Percentiles rank a stretch among this genome's conserved stretches.
Conservation (phyloP, 2,888 invertebrate species). For the Noctua janthina region DNA sequence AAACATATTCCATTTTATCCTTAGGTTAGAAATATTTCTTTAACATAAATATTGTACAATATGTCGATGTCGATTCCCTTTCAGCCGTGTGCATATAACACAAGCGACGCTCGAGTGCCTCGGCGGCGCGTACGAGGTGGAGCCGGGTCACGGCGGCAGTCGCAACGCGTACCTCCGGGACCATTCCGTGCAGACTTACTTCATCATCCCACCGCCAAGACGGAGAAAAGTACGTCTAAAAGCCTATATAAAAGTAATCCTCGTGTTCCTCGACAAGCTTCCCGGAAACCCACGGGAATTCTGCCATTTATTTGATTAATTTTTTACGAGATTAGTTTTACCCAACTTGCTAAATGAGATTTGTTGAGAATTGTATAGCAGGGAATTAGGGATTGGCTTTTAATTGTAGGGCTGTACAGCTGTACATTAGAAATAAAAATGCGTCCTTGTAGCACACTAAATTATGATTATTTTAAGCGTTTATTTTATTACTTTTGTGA, state of each 20-base stretch:
- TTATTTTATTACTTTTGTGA: background rate
- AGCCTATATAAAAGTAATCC: slow-evolving; percentile 44
- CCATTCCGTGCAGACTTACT: slow-evolving; percentile 96
- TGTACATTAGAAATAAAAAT: slow-evolving; percentile 5
- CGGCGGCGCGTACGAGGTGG: slow-evolving; percentile 97
- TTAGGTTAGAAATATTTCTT: background rate
- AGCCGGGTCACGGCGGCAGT: slow-evolving; percentile 95
- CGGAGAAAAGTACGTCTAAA: slow-evolving; percentile 93
- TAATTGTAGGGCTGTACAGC: slow-evolving; percentile 23
- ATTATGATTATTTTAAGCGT: slow-evolving; percentile 15
- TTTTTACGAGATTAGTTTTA: slow-evolving; percentile 56
- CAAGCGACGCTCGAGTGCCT: slow-evolving; percentile 96
- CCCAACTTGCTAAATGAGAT: slow-evolving; percentile 41
- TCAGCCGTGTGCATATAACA: slow-evolving; percentile 95
- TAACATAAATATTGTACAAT: slow-evolving; percentile 16
- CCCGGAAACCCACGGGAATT: slow-evolving; percentile 28
- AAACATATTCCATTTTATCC: background rate
- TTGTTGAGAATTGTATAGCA: slow-evolving; percentile 42
- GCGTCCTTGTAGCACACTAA: slow-evolving; percentile 1
- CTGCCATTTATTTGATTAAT: slow-evolving; percentile 55
- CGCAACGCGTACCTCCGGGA: slow-evolving; percentile 95
- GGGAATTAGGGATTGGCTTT: slow-evolving; percentile 26
- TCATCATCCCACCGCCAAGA: slow-evolving; percentile 96
- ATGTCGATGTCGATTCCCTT: slow-evolving; percentile 62
- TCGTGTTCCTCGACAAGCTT: slow-evolving; percentile 38